A percentile compares a stretch with the other conserved stretches of the same genome.
Evolutionary conservation across 1,140 invertebrate genomes (phyloP).

Genomic region (Oscheius sp.): DNA sequence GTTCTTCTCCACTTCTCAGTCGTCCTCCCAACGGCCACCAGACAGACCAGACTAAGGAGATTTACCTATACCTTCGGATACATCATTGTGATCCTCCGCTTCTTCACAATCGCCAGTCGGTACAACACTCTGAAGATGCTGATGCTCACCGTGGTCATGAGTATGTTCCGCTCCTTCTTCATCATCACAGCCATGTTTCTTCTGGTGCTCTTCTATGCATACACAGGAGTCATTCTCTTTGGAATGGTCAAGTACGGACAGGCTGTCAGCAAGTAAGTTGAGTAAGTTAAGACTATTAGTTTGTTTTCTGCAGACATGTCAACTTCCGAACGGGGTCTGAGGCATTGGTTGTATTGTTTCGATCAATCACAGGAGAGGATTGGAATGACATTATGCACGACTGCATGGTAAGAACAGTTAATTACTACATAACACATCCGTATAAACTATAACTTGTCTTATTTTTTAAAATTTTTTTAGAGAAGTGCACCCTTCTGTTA

Average conservation of each 20-base stretch:
- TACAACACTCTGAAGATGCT: conserved; percentile 92
- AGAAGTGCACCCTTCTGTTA: conserved; percentile 80
- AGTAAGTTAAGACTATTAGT: no score
- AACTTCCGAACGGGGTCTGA: conserved; percentile 95
- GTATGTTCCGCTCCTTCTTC: conserved; percentile 98
- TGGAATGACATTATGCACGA: conserved; percentile 99
- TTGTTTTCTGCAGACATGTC: conserved; percentile 69
- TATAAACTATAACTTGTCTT: conserved; percentile 58
- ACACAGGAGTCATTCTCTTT: conserved; percentile 95
- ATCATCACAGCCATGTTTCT: conserved; percentile 99
- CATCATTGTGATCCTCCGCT: conserved; percentile 92
- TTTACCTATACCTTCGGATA: conserved; percentile 86
- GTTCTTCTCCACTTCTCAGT: conserved; percentile 87
- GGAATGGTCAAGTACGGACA: conserved; percentile 99
- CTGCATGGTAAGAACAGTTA: conserved; percentile 71
- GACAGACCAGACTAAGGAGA: conserved; percentile 50
- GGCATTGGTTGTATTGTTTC: conserved; percentile 93
- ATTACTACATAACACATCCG: no score
- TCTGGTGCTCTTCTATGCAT: conserved; percentile 95
- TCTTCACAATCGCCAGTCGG: conserved; percentile 90
- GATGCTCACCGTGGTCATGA: conserved; percentile 93
- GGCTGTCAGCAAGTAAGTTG: conserved; percentile 80
- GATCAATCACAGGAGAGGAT: conserved; percentile 99
- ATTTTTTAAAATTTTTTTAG: conserved; percentile 58
- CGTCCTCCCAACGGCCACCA: conserved; percentile 63